Base-by-base conservation (phyloP, 2,797 vertebrate genomes). In the Leptatherina wallacei region DNA sequence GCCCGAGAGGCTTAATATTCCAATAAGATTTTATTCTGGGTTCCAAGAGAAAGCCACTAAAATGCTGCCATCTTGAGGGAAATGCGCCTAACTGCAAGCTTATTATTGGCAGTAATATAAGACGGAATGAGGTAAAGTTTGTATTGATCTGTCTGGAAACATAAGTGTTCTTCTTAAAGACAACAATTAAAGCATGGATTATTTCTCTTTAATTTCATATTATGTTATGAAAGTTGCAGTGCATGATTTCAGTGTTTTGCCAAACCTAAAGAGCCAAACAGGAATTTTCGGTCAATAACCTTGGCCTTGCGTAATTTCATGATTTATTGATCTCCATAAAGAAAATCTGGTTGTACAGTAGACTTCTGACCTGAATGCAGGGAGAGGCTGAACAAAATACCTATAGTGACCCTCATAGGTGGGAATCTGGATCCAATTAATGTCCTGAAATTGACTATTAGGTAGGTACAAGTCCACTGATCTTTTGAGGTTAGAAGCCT, bases 21-120 rank as follows among this genome's bases (percentile, higher is more conserved):
- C 51, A 62, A 24, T 22, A 75, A 66, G 32, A 32, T 2, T 47
- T 24, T 20, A n/a, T 18, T 35, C 32, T 20, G 32, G 29, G 10
- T 65, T 69, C 61, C 11, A 47, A 22, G 49, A 51, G 61, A 44
- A 78, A 65, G 32, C 42, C 67, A 63, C 73, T 24, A n/a, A 84
- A 87, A 87, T 87, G 84, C 83, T 84, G 83, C 88, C 89, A 89
- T 60, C 91, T 73, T n/a, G 77, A 80, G 91, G 87, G 0, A 0
- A 62, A 3, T 3, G 1, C 3, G 22, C 3, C 2, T 3, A 85
- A 82, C 78, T 85, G 62, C 67, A 70, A n/a, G 1, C 1, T 11
- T 49, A 1, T 13, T 5, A 61, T 49, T 29, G 40, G 20, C 20
- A 51, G 52, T 57, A 24, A 14, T n/a, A 61, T 24, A 22, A 40